phyloP scores from a whole-genome alignment of 2,888 invertebrate species.

The Patella ulyssiponensis region DNA sequence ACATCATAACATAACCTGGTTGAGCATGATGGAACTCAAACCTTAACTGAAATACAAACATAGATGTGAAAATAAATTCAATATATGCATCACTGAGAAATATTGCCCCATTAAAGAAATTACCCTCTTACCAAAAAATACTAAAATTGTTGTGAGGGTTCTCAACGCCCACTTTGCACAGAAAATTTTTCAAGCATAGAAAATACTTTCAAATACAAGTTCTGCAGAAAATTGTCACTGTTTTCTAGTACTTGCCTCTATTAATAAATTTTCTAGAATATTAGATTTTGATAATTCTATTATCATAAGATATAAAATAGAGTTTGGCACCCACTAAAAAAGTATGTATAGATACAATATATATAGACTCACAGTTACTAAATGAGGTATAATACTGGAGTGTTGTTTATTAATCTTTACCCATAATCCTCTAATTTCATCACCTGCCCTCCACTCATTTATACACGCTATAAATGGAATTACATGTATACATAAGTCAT shows the following conservation, averaged over 20 bases:
- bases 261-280: no score
- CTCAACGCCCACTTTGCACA: no score
- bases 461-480: slow-evolving; percentile 43
- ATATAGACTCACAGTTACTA: slow-evolving; percentile 48
- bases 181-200: no score
- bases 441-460: slow-evolving; percentile 46
- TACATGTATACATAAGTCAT: no score
- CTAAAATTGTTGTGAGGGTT: neutral
- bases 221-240: no score
- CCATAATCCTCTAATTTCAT: slow-evolving; percentile 54
- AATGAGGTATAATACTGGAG: slow-evolving; percentile 47
- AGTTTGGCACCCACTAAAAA: no score
- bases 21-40: slow-evolving; percentile 78
- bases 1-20: slow-evolving; percentile 81
- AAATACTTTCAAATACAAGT: no score
- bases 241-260: no score
- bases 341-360: neutral
- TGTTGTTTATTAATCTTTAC: slow-evolving; percentile 47
- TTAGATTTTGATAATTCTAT: no score
- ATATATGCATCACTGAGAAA: no score
- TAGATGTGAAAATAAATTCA: slow-evolving; percentile 4
- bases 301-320: no score
- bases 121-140: neutral
- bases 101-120: neutral
- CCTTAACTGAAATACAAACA: slow-evolving; percentile 77